Evolutionary conservation across 92 coral and sea anemone genomes (phyloP), one percentile per base, ranked within the genome.

Genomic region (Porites rus): DNA sequence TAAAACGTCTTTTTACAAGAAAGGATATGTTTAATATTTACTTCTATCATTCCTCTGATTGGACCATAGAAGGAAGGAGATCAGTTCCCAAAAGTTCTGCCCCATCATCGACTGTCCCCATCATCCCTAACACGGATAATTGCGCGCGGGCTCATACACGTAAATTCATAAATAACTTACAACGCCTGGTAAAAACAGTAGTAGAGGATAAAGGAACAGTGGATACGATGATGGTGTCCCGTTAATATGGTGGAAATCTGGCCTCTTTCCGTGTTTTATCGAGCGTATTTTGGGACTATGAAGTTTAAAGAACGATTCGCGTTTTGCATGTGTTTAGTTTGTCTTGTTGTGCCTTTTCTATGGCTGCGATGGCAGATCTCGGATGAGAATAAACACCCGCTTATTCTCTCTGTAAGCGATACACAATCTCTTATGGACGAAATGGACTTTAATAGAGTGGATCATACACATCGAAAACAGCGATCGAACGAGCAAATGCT

Each of bases 271-370:
- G 61, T 65, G 38, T 72, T 80, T 19, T 88, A 70, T 20, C 63
- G 86, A 67, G 68, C 84, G 8, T 88, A 86, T 81, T 88, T 79
- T 84, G 88, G 84, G 65, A 92, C 82, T 25, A 96, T 96, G 99
- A 96, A 96, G 88, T 88, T 96, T 58, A 96, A 95, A 77, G 95
- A 95, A 31, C 94, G 99, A 24, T 72, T 91, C 43, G 78, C 91
- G 8, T 86, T 93, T 87, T 79, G 90, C 19, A 59, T 80, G 0
- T 95, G 92, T 63, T 28, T 95, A 22, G 56, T 92, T 22, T 59
- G 87, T 51, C 72, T 95, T 11, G 38, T 90, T 16, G 69, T 90
- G 11, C 99, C 98, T 12, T 93, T 87, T 74, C 31, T 96, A 50
- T 96, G 96, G 98, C 77, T 95, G 60, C 91, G 93, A 73, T 80